Conservation (phyloP, 2,113 vertebrate genomes). For the Perca schrenkii region DNA sequence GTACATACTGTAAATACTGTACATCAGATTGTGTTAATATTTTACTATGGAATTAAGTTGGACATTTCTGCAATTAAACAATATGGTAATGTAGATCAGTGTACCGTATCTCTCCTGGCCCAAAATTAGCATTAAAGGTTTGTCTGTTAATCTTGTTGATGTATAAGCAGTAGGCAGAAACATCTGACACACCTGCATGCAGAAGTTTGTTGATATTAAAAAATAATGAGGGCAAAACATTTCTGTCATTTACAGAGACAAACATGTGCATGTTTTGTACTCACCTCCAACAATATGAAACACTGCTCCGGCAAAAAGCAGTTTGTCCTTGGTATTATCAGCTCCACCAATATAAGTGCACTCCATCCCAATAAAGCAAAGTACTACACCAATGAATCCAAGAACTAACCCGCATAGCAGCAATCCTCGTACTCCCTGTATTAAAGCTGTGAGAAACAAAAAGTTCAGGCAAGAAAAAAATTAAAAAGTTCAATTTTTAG, state of each 20-base stretch:
- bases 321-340: conserved; percentile 76
- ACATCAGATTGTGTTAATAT: neutral
- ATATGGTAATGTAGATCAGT: neutral
- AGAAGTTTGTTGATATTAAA: conserved; percentile 43
- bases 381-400: conserved; percentile 75
- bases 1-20: neutral
- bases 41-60: neutral
- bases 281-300: conserved; percentile 82
- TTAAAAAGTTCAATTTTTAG: neutral
- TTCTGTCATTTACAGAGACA: conserved; percentile 25
- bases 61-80: neutral
- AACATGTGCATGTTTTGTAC: neutral
- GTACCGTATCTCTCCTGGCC: conserved; percentile 74
- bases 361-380: conserved; percentile 85
- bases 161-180: conserved; percentile 83
- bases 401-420: conserved; percentile 76
- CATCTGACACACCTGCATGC: conserved; percentile 72
- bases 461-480: neutral
- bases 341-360: conserved; percentile 84
- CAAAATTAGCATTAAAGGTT: conserved; percentile 47
- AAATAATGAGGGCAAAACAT: conserved; percentile 56
- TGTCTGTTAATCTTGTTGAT: conserved; percentile 78
- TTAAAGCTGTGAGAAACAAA: conserved; percentile 65
- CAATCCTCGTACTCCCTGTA: conserved; percentile 81
- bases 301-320: conserved; percentile 71